Evolutionary conservation across 2,113 vertebrate genomes (phyloP), one percentile per base, ranked within the genome.

Genomic region (Formicarius rufipectus): DNA sequence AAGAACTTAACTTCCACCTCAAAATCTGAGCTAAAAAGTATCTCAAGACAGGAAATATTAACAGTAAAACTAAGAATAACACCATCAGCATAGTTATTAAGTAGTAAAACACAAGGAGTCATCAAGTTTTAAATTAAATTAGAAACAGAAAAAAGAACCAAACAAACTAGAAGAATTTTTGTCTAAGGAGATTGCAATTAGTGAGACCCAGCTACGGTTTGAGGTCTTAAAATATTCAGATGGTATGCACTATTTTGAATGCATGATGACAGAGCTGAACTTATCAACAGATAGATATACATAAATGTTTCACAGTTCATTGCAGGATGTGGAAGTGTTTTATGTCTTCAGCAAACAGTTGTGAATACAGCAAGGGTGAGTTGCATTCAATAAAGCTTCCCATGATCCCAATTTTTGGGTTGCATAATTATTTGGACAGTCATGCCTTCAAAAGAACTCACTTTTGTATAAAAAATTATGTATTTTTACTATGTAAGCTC

Each of bases 121-220:
- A 89, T 87, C 16, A 18, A 84, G 67, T 80, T 74, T 69, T 83
- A 87, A 95, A 91, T 85, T 86, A 75, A 87, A 93, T 25, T 55
- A 87, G 42, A 35, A 91, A 58, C 37, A 73, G 53, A 90, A 88
- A 87, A 89, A 35, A 91, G 25, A 50, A 85, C 47, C 74, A 83
- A 96, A 68, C 66, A 74, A 94, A 81, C 66, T 14, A 71, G 52
- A 84, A 94, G 37, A 89, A 62, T 72, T 83, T 79, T 87, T 62
- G 75, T 62, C 40, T 91, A 93, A 84, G 72, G 55, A 91, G 53
- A 91, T 84, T 91, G 77, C 89, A 84, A 94, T 94, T 76, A 90
- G 35, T 44, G 27, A 63, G 31, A 87, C 14, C 31, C 59, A 91
- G 42, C 81, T 94, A 88, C 0, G 0, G 33, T 63, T 74, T 73